Evolutionary conservation across 2,888 invertebrate species (phyloP), one percentile per base, ranked within the genome.

Genomic region (Heliconius ethilla): DNA sequence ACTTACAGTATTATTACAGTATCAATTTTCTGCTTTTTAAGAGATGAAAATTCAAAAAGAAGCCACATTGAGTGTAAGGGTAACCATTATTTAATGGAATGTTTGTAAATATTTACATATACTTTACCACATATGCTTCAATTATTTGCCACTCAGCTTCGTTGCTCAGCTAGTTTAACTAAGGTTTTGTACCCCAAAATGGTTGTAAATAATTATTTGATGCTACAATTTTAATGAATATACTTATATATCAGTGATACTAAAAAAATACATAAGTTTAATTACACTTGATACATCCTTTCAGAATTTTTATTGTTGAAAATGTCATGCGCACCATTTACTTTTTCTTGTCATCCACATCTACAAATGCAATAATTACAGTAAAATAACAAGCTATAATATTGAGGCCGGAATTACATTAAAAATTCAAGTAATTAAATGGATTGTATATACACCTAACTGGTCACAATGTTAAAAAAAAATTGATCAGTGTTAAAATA

Each of bases 311-410:
- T 40, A 69, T 45, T 69, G 29, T n/a, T 59, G 33, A 37, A 72
- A 72, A 72, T 59, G 13, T 72, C 29, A 80, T 80, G 80, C 80
- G 80, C 80, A 80, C 62, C 80, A 80, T 80, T 80, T 80, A 76
- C 80, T 70, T 74, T 75, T 76, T 70, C 59, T 33, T 59, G 15
- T 72, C 37, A 72, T 72, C 72, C 59, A 66, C 62, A 74, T 45
- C 55, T 73, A 51, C 75, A 51, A 74, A 69, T 73, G 29, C 69
- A 40, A 67, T 40, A 55, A 78, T 55, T 70, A 45, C n/a, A 70
- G 69, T 75, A 77, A 67, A 75, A 75, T 75, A 66, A 59, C 70
- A 76, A 65, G 55, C 74, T 76, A 72, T 75, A 25, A 74, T 72
- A 62, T 45, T 76, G 72, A 75, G 76, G 78, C 81, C 81, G 78